Conservation (phyloP, 1,140 invertebrate genomes). For the Neodiprion pinetum region DNA sequence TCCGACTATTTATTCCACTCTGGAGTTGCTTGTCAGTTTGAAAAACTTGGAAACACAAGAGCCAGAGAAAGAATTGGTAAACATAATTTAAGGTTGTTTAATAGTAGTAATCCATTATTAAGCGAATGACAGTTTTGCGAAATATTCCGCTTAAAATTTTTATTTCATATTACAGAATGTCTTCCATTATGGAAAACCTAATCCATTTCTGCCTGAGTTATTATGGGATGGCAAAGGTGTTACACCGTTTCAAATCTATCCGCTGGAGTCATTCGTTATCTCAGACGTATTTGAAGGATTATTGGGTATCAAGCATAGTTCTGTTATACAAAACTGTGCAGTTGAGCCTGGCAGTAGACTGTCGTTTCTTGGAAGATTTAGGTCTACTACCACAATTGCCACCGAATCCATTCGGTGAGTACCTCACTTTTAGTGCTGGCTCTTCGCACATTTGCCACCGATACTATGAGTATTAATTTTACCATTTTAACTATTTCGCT, state of each 20-base stretch:
- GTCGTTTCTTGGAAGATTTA: constrained; percentile 31
- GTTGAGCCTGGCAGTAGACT: constrained; percentile 30
- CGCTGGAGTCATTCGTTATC: constrained; percentile 46
- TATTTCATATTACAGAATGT: constrained; percentile 43
- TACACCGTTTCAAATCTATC: constrained; percentile 49
- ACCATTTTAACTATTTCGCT: too few species aligned
- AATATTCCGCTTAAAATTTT: not conserved
- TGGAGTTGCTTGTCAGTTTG: constrained; percentile 47
- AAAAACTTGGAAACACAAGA: constrained; percentile 38
- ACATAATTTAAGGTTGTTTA: constrained; percentile 11
- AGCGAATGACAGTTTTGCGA: not conserved
- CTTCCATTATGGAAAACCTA: constrained; percentile 46
- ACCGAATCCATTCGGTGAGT: constrained; percentile 33
- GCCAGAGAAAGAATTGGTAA: constrained; percentile 37
- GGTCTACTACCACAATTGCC: constrained; percentile 27
- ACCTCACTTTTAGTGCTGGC: not conserved
- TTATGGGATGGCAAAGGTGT: constrained; percentile 24
- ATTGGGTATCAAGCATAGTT: constrained; percentile 29
- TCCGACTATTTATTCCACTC: constrained; percentile 31
- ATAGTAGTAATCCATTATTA: constrained; percentile 5
- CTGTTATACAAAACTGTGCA: constrained; percentile 15
- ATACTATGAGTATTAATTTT: too few species aligned
- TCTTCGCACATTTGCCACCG: too few species aligned
- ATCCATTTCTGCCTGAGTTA: constrained; percentile 46
- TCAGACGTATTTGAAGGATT: constrained; percentile 47